These are phyloP conservation scores for Paedocypris sp. DNA, from an alignment of 2,113 vertebrate species.

Conservation along the genomic window DNA sequence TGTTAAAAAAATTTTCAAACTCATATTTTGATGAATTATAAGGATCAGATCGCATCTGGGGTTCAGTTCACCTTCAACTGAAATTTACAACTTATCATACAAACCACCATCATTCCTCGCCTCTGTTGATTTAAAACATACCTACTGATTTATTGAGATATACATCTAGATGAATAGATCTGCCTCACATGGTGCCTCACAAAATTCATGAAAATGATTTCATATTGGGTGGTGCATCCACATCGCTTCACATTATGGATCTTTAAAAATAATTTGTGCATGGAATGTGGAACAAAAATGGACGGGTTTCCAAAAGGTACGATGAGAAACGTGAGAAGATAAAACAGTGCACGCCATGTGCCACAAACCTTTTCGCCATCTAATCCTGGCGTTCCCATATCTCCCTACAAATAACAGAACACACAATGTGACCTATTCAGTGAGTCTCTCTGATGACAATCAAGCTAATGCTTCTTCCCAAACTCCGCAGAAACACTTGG, in stretches of 20 bases:
- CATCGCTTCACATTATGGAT: too few species aligned
- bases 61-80: conserved; percentile 47
- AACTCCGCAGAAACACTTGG: not conserved
- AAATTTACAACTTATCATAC: conserved; percentile 32
- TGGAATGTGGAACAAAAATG: not conserved
- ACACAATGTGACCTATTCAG: conserved; percentile 34
- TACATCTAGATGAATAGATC: too few species aligned
- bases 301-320: not conserved
- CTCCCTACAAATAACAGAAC: conserved; percentile 70
- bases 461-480: not conserved
- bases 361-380: conserved; percentile 80
- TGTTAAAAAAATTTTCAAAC: conserved; percentile 26
- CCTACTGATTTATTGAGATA: too few species aligned
- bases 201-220: too few species aligned
- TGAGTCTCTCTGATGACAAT: not conserved
- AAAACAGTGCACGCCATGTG: conserved; percentile 30
- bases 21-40: conserved; percentile 11
- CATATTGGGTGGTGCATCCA: too few species aligned
- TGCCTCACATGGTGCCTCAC: too few species aligned
- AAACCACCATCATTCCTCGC: conserved; percentile 25
- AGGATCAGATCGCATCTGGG: conserved; percentile 49
- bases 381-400: conserved; percentile 76
- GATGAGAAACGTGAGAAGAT: conserved; percentile 22
- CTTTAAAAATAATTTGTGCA: too few species aligned
- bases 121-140: too few species aligned